Percentiles rank a stretch among this genome's conserved stretches.
phyloP scores from a whole-genome alignment of 2,113 vertebrate genomes.

The Mus spicilegus region DNA sequence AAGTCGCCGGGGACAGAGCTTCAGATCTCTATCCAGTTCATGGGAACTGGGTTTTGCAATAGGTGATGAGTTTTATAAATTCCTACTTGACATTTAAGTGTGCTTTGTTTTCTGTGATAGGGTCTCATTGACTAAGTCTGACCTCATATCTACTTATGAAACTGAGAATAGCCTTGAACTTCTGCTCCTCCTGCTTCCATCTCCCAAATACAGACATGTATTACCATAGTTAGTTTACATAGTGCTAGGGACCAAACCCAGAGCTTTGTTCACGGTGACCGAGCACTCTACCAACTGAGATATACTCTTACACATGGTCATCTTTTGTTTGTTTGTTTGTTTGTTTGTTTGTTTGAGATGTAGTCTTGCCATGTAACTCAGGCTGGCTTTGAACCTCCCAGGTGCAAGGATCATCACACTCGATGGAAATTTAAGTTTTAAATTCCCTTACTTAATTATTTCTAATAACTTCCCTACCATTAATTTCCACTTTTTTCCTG shows the following conservation, averaged over 20 bases:
- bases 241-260: neutral
- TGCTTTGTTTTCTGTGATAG: neutral
- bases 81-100: conserved; percentile 1
- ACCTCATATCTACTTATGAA: neutral
- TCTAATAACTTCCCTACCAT: neutral
- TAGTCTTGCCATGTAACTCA: neutral
- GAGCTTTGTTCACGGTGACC: neutral
- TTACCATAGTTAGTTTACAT: neutral
- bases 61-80: neutral
- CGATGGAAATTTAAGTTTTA: neutral
- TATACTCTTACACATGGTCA: neutral
- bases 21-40: neutral
- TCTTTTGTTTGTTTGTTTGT: neutral
- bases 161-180: neutral
- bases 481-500: neutral
- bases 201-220: too few species aligned
- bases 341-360: neutral
- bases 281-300: neutral
- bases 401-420: neutral
- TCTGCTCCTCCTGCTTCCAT: neutral
- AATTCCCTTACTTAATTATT: neutral
- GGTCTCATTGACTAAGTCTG: neutral
- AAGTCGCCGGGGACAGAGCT: neutral
- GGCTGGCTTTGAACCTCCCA: neutral
- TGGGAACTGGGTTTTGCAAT: neutral